A percentile compares a stretch with the other conserved stretches of the same genome.
phyloP scores from a whole-genome alignment of 1,140 invertebrate genomes.

The Ridgeia piscesae region DNA sequence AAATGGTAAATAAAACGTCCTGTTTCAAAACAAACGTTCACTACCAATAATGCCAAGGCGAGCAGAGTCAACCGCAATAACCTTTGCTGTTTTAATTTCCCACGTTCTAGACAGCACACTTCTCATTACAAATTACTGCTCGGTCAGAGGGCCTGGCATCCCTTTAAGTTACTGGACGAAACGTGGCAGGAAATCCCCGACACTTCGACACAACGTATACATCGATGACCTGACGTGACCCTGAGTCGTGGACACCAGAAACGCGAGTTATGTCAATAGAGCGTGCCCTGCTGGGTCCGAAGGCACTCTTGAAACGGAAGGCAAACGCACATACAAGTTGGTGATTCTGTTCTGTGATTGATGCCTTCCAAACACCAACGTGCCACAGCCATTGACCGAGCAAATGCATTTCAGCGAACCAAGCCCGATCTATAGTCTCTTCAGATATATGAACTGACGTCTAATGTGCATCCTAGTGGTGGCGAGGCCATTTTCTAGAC shows the following conservation, averaged over 20 bases:
- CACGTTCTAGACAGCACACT: too few relatives aligned
- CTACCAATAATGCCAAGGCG: too few relatives aligned
- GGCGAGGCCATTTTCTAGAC: not conserved
- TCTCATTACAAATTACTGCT: too few relatives aligned
- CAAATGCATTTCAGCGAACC: too few relatives aligned
- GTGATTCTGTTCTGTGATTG: not conserved
- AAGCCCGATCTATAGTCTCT: not conserved
- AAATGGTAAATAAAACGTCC: too few relatives aligned
- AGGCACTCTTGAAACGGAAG: not conserved
- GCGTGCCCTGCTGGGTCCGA: not conserved
- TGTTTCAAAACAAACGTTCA: too few relatives aligned
- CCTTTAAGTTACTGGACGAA: not conserved
- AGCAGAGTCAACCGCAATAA: too few relatives aligned
- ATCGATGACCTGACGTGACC: not conserved
- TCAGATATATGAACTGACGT: not conserved
- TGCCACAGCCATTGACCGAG: not conserved
- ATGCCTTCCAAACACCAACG: not conserved
- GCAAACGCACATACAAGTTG: not conserved
- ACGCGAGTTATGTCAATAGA: not conserved
- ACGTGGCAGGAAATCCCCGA: not conserved
- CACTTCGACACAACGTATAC: not conserved
- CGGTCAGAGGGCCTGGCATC: too few relatives aligned
- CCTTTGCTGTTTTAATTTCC: too few relatives aligned
- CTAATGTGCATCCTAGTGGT: not conserved
- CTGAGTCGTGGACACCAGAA: not conserved